These are phyloP conservation scores for Hydrolagus colliei DNA, from an alignment of 2,797 vertebrate species.

Conservation along the genomic window DNA sequence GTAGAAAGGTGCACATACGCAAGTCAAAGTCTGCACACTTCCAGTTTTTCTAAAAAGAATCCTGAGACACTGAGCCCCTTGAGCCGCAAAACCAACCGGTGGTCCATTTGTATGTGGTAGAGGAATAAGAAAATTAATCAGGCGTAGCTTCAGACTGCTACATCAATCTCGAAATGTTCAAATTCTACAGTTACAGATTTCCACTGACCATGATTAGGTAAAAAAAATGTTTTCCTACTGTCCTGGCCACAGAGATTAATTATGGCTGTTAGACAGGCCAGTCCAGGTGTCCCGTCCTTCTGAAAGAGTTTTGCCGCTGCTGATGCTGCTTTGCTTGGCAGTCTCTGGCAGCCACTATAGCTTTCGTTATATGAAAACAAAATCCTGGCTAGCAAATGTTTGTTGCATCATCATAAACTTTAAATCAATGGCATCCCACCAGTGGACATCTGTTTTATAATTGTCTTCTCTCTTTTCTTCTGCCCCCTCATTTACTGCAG, in stretches of 20 bases:
- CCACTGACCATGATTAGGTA: background rate
- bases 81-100: too few species aligned
- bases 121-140: too few species aligned
- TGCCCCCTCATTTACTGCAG: too few species aligned
- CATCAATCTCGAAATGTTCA: background rate
- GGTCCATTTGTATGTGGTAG: too few species aligned
- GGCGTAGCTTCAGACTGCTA: too few species aligned
- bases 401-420: background rate
- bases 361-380: background rate
- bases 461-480: too few species aligned
- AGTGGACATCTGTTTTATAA: background rate
- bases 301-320: background rate
- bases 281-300: background rate
- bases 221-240: background rate
- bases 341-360: background rate
- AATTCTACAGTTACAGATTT: background rate
- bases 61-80: too few species aligned
- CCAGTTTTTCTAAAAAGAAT: too few species aligned
- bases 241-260: background rate
- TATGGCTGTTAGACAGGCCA: background rate
- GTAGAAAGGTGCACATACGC: too few species aligned
- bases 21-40: too few species aligned
- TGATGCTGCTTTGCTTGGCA: conserved; percentile 1
- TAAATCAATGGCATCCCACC: background rate
- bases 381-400: background rate